These are phyloP conservation scores for Buphagus erythrorhynchus DNA, from an alignment of 2,797 vertebrate genomes.

Conservation along the genomic window DNA sequence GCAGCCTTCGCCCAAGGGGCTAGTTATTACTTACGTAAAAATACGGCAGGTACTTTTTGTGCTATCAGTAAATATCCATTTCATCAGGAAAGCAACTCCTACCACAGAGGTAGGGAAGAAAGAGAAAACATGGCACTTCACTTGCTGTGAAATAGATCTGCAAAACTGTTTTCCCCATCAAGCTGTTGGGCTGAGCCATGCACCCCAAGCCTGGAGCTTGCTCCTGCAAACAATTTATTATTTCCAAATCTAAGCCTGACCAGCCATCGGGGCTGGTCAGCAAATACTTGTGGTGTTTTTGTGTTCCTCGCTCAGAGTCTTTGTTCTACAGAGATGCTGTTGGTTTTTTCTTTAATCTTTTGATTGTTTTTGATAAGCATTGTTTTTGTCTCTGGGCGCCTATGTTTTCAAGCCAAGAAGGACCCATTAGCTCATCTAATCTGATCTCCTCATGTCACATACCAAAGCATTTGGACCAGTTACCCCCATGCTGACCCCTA, in stretches of 20 bases:
- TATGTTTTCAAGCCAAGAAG: conserved; percentile 39
- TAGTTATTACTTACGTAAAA: conserved; percentile 34
- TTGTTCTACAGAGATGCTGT: conserved; percentile 38
- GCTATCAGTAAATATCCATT: conserved; percentile 43
- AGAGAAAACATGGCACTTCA: not conserved
- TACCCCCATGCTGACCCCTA: not conserved
- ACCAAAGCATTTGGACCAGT: not conserved
- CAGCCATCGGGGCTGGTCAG: not conserved
- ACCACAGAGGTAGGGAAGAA: not conserved
- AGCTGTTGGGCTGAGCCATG: not conserved
- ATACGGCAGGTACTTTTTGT: conserved; percentile 16
- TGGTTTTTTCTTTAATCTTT: conserved; percentile 49
- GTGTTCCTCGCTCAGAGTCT: not conserved
- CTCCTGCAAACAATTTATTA: not conserved
- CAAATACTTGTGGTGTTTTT: conserved; percentile 43
- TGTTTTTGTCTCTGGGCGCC: conserved; percentile 49
- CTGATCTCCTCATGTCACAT: conserved; percentile 31
- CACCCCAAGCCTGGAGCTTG: not conserved
- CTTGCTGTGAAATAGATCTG: not conserved
- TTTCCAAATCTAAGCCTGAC: not conserved
- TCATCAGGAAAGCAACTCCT: conserved; percentile 4
- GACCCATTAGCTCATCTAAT: conserved; percentile 55
- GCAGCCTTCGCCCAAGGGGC: conserved; percentile 3
- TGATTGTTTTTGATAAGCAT: conserved; percentile 65
- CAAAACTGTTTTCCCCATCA: not conserved